Percentiles rank a stretch among this genome's conserved stretches.
These are phyloP conservation scores for Microchirus variegatus DNA, from an alignment of 2,797 vertebrate species.

Conservation along the genomic window DNA sequence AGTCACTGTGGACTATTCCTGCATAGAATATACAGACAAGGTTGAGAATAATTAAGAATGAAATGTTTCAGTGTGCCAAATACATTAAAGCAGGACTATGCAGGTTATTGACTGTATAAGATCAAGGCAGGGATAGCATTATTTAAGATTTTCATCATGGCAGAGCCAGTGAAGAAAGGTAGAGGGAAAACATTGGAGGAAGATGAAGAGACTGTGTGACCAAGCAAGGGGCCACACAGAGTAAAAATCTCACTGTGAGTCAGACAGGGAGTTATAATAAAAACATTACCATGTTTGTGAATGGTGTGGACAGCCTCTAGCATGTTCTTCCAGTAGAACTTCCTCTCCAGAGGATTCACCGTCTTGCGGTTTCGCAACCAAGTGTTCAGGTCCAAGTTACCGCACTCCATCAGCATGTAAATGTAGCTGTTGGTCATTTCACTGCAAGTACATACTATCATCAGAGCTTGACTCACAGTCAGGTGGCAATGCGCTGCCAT, in stretches of 20 bases:
- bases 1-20: constrained; percentile 97
- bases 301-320: constrained; percentile 96
- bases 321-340: constrained; percentile 99
- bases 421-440: constrained; percentile 92
- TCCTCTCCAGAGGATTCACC: constrained; percentile 91
- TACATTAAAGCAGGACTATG: too few relatives aligned
- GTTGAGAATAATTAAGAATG: not conserved
- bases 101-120: too few relatives aligned
- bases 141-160: too few relatives aligned
- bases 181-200: too few relatives aligned
- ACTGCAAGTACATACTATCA: constrained; percentile 72
- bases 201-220: not conserved
- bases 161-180: too few relatives aligned
- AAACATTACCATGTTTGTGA: constrained; percentile 89
- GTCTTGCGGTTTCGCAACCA: constrained; percentile 94
- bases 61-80: not conserved
- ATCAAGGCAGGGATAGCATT: too few relatives aligned
- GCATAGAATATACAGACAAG: not conserved
- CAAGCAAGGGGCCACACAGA: too few relatives aligned
- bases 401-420: constrained; percentile 98
- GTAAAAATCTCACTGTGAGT: too few relatives aligned
- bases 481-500: too few relatives aligned
- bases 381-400: constrained; percentile 95
- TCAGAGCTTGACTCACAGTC: too few relatives aligned
- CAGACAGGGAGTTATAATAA: not conserved